phyloP scores from a whole-genome alignment of 2,888 invertebrate genomes.

The Acanthoscelides obtectus region DNA sequence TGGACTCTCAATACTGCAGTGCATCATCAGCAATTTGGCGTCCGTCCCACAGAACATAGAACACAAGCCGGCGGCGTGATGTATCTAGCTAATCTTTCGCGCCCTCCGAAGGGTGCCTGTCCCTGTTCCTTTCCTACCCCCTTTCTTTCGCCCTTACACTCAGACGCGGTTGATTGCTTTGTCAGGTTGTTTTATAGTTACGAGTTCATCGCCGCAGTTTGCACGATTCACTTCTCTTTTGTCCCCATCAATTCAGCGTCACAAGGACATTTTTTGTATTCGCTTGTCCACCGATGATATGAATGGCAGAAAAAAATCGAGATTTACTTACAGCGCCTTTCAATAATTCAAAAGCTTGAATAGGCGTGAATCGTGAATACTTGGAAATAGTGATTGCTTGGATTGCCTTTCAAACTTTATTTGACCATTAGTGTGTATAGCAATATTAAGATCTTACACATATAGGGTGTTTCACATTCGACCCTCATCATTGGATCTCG shows the following conservation, averaged over 20 bases:
- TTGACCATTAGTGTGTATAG: no score
- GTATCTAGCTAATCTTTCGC: slow-evolving; percentile 44
- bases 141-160: slow-evolving; percentile 8
- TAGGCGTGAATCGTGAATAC: no score
- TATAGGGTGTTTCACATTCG: no score
- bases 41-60: not conserved
- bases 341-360: no score
- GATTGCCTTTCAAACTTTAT: no score
- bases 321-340: no score
- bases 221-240: slow-evolving; percentile 28
- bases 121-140: slow-evolving; percentile 15
- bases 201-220: slow-evolving; percentile 37
- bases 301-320: no score
- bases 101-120: slow-evolving; percentile 24
- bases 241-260: not conserved
- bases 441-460: no score
- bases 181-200: slow-evolving; percentile 47
- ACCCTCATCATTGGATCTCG: no score
- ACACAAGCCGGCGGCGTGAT: slow-evolving; percentile 36
- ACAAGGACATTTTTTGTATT: not conserved
- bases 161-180: slow-evolving; percentile 44
- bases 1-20: no score
- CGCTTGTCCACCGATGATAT: not conserved
- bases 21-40: not conserved
- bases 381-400: no score